phyloP scores from a whole-genome alignment of 2,113 vertebrate species.

The Osmerus mordax region DNA sequence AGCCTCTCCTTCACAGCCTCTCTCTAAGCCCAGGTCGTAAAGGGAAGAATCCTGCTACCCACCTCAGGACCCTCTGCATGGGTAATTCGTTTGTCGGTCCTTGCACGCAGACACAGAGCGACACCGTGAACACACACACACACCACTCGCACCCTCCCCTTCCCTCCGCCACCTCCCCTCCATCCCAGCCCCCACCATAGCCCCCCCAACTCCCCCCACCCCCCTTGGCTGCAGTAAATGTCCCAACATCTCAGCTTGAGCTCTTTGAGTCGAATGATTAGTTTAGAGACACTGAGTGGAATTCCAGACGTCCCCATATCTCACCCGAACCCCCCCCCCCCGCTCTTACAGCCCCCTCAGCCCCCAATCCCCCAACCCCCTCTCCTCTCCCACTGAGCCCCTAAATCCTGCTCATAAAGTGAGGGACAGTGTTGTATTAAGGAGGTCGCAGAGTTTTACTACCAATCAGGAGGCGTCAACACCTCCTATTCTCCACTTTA shows the following conservation, averaged over 20 bases:
- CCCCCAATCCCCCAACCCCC: not conserved
- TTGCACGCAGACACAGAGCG: not conserved
- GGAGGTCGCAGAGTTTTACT: slow-evolving; percentile 4
- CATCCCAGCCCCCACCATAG: no score
- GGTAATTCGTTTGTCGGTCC: not conserved
- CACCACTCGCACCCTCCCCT: not conserved
- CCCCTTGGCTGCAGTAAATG: no score
- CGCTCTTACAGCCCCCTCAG: not conserved
- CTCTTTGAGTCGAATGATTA: not conserved
- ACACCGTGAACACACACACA: not conserved
- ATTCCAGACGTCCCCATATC: no score
- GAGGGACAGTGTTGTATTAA: not conserved
- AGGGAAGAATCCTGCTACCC: not conserved
- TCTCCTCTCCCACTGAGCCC: not conserved
- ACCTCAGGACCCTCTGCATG: not conserved
- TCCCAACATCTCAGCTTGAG: not conserved
- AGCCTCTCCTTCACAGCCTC: not conserved
- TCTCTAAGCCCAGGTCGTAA: not conserved
- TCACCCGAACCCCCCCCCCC: not conserved
- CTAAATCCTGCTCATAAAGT: slow-evolving; percentile 1
- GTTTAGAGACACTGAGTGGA: not conserved
- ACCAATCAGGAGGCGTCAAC: not conserved
- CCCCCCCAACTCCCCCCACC: no score
- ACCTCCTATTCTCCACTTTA: slow-evolving; percentile 6
- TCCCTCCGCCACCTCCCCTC: not conserved